Percentiles rank a stretch among this genome's conserved stretches.
Evolutionary conservation across 2,113 vertebrate species (phyloP).

Genomic region (Rhabdornis inornatus): DNA sequence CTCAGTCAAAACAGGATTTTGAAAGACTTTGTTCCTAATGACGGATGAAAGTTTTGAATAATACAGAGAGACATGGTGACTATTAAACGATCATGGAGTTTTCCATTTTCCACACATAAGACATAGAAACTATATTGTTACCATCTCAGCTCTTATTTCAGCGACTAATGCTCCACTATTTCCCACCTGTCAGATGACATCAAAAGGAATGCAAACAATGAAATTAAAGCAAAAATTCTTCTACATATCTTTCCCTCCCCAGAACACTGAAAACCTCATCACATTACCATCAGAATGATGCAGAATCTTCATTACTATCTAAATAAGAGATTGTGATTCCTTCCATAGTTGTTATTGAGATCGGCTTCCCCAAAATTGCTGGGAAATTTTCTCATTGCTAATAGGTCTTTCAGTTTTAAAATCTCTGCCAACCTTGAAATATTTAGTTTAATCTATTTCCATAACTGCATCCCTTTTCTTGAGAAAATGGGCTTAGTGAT

Average conservation of each 20-base stretch:
- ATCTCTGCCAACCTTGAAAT: background rate
- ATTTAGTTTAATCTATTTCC: background rate
- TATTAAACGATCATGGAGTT: background rate
- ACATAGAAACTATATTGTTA: background rate
- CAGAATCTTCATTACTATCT: background rate
- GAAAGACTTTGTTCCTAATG: slow-evolving; percentile 8
- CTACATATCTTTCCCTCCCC: background rate
- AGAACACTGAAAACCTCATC: background rate
- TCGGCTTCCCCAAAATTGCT: background rate
- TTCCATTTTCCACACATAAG: background rate
- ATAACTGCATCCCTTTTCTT: background rate
- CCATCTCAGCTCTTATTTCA: background rate
- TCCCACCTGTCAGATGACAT: background rate
- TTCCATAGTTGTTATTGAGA: background rate
- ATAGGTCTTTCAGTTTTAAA: background rate
- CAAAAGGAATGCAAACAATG: background rate
- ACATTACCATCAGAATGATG: background rate
- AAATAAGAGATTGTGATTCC: background rate
- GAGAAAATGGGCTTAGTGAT: background rate
- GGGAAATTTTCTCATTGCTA: background rate
- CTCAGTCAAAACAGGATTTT: slow-evolving; percentile 15
- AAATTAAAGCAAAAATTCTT: background rate
- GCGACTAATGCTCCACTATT: background rate
- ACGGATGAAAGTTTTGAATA: background rate
- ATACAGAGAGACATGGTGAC: background rate